Conservation (phyloP, 2,797 vertebrate species). For the Esox masquinongy region DNA sequence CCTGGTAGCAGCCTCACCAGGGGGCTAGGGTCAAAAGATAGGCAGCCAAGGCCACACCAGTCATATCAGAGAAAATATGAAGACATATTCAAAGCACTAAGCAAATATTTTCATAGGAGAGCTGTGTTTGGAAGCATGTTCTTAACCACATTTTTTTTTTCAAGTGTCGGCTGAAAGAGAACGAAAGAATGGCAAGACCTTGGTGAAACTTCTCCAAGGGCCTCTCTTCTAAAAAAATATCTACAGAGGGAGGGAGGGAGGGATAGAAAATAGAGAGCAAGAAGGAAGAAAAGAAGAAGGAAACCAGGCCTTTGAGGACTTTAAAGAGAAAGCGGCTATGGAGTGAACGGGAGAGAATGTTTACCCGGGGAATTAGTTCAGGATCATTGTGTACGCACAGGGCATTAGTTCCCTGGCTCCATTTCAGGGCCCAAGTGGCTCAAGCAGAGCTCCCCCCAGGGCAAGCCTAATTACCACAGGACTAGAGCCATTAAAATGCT, state of each 20-base stretch:
- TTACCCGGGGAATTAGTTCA: slow-evolving; percentile 99
- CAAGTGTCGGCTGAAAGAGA: not conserved
- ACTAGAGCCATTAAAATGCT: slow-evolving; percentile 99
- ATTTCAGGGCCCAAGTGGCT: slow-evolving; percentile 98
- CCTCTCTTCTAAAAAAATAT: slow-evolving; percentile 64
- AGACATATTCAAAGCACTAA: slow-evolving; percentile 27
- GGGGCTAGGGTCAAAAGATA: slow-evolving; percentile 56
- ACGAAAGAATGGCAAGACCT: slow-evolving; percentile 31
- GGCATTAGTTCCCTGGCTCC: slow-evolving; percentile 95
- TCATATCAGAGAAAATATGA: slow-evolving; percentile 64
- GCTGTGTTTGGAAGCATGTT: slow-evolving; percentile 22
- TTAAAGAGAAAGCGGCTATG: slow-evolving; percentile 93
- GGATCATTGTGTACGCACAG: slow-evolving; percentile 92
- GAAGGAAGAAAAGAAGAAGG: slow-evolving; percentile 41
- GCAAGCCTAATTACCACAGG: slow-evolving; percentile 99
- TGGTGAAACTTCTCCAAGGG: slow-evolving; percentile 49
- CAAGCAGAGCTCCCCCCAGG: slow-evolving; percentile 92
- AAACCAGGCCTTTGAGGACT: slow-evolving; percentile 76
- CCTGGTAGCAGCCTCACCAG: slow-evolving; percentile 51
- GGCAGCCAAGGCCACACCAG: slow-evolving; percentile 56
- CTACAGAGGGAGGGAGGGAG: slow-evolving; percentile 44
- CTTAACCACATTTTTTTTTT: slow-evolving; percentile 8
- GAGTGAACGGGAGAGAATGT: slow-evolving; percentile 97
- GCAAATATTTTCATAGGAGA: slow-evolving; percentile 40
- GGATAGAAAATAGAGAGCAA: slow-evolving; percentile 16